Conservation (phyloP, 2,797 vertebrate species). For the Amblyraja radiata region DNA sequence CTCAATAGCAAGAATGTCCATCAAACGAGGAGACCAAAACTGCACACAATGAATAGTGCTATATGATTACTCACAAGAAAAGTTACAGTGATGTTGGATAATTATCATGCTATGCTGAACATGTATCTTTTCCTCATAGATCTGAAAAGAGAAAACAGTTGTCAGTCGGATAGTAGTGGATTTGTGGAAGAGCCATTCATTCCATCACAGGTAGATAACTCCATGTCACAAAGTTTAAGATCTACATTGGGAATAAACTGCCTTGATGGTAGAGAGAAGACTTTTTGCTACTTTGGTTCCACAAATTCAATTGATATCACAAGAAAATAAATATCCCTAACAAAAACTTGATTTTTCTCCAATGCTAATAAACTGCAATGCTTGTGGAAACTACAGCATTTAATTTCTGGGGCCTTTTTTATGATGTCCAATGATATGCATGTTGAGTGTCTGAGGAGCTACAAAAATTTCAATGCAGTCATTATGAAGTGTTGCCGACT, state of each 20-base stretch:
- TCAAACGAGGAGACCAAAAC: too few relatives aligned
- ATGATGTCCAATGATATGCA: not conserved
- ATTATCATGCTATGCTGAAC: conserved; percentile 6
- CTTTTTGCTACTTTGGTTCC: not conserved
- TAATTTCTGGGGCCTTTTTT: not conserved
- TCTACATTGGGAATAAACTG: not conserved
- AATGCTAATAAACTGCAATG: not conserved
- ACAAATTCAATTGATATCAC: not conserved
- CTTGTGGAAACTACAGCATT: not conserved
- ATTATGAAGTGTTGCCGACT: not conserved
- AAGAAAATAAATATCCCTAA: not conserved
- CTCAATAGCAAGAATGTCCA: too few relatives aligned
- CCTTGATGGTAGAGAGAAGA: not conserved
- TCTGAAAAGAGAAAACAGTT: conserved; percentile 64
- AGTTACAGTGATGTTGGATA: not conserved
- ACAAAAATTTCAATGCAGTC: not conserved
- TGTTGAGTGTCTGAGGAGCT: not conserved
- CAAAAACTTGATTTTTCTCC: not conserved
- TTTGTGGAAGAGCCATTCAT: conserved; percentile 68
- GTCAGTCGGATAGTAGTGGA: conserved; percentile 72
- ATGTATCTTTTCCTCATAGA: not conserved
- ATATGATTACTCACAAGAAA: not conserved
- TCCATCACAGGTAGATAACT: conserved; percentile 45
- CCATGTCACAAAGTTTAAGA: not conserved
- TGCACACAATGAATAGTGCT: not conserved